Percentiles rank a stretch among this genome's conserved stretches.
These are phyloP conservation scores for Pygoscelis antarcticus DNA, from an alignment of 2,113 vertebrate genomes.

Conservation along the genomic window DNA sequence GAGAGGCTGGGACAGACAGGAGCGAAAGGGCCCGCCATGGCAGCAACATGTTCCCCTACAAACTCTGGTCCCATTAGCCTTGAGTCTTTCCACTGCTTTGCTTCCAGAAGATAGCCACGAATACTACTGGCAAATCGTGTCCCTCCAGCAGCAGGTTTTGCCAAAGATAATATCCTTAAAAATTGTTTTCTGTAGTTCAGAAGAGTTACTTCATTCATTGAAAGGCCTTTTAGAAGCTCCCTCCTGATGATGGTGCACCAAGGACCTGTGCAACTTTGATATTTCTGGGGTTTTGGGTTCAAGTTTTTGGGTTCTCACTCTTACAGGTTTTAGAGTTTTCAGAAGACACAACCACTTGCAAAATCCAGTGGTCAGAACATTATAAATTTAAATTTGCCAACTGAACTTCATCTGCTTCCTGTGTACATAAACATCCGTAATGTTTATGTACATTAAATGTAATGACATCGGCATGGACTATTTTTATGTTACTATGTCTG, in stretches of 20 bases:
- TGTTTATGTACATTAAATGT: too few species aligned
- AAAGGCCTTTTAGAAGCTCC: neutral
- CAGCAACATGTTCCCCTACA: neutral
- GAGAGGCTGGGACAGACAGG: neutral
- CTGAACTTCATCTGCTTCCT: neutral
- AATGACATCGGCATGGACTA: neutral
- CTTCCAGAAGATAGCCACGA: neutral
- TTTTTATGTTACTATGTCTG: neutral
- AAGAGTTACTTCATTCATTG: neutral
- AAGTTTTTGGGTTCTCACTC: neutral
- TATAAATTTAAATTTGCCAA: neutral
- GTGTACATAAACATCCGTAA: rapidly evolving
- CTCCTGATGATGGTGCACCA: neutral
- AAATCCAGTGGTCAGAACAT: neutral
- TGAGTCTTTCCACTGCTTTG: neutral
- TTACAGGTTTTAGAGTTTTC: neutral
- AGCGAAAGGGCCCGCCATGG: rapidly evolving
- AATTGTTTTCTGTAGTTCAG: neutral
- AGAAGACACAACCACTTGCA: neutral
- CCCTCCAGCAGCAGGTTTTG: neutral
- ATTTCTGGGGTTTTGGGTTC: neutral
- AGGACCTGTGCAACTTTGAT: neutral
- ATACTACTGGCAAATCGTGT: neutral
- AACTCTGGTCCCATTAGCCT: neutral
- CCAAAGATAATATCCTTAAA: neutral